phyloP scores from a whole-genome alignment of 2,113 vertebrate genomes.

The Pteronura brasiliensis region DNA sequence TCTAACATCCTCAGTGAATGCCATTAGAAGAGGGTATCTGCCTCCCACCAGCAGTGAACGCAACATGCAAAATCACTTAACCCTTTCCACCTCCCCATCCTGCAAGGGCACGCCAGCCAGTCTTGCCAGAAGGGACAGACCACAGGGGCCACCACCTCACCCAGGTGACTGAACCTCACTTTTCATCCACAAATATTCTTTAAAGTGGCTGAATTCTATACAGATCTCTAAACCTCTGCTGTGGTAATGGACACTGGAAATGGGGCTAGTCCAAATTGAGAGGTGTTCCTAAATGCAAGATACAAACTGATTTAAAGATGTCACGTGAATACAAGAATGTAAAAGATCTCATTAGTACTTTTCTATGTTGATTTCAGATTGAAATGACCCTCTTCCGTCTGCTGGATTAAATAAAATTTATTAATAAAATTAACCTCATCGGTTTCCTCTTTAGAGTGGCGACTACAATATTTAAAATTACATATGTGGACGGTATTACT shows the following conservation, averaged over 20 bases:
- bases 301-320: not conserved
- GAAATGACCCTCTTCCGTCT: not conserved
- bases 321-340: not conserved
- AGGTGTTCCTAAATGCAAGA: not conserved
- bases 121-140: rapidly evolving
- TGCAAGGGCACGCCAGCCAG: not conserved
- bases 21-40: not conserved
- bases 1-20: not conserved
- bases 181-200: not conserved
- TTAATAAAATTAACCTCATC: not conserved
- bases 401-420: not conserved
- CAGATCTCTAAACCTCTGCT: not conserved
- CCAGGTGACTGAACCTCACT: not conserved
- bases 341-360: not conserved
- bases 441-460: not conserved
- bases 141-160: rapidly evolving
- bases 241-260: not conserved
- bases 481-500: not conserved
- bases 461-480: not conserved
- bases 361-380: not conserved
- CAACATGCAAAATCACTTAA: not conserved
- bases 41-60: not conserved
- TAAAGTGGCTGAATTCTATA: not conserved
- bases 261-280: not conserved
- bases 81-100: too few relatives aligned